Base-by-base conservation (phyloP, 2,113 vertebrate species). In the Lamprologus tigripictilis region DNA sequence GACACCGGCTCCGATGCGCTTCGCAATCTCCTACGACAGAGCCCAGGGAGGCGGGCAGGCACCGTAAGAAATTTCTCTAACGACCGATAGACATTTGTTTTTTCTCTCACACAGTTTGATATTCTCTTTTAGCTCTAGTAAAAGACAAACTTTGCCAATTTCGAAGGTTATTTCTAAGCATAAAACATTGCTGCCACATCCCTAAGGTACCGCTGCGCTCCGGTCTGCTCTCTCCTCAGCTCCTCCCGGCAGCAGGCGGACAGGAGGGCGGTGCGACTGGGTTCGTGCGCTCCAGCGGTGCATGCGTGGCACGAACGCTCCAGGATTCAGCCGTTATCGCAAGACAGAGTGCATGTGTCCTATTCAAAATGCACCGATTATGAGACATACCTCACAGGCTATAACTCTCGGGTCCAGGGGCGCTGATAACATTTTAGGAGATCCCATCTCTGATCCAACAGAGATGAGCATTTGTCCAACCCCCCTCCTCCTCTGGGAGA, bases 251-350 rank as follows among this genome's bases (percentile, higher is more conserved):
- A 66, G 89, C 91, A 37, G 81, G 88, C 84, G 86, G 81, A 37
- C 57, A 35, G 90, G 90, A 91, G 94, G 94, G 93, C 92, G 94
- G 94, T 47, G 93, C 90, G 84, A 81, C 68, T 8, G 33, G 63
- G 80, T 84, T 81, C 76, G 92, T 91, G 92, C 92, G 87, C 92
- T 92, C 90, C 90, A 84, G 92, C 92, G 82, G 92, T 92, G 89
- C 92, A 57, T 94, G 93, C 91, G 94, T 92, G 90, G 71, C 93
- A 55, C 87, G 66, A 54, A 26, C 73, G 85, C 63, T 17, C 84
- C 83, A 23, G 85, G 84, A 89, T 91, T 80, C 93, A 90, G 89
- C 90, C 92, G 88, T 91, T 91, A 85, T 28, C 78, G 28, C 83
- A 80, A 82, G 79, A 78, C 86, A 49, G 19, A 91, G 90, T 81